Percentiles rank a stretch among this genome's conserved stretches.
Conservation (phyloP, 1,140 invertebrate genomes). For the Popillia japonica region DNA sequence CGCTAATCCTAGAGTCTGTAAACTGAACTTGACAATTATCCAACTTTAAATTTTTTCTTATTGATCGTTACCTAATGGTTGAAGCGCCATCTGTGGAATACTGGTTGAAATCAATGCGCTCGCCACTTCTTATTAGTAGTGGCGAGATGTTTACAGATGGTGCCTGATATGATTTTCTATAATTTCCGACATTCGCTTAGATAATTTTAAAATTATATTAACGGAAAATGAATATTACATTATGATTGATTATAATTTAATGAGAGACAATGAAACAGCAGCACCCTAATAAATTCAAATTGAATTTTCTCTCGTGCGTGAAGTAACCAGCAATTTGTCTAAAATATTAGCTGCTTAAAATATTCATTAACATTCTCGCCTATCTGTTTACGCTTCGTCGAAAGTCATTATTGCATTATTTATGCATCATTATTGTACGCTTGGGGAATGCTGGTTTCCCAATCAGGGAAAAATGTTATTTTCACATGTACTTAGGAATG, state of each 20-base stretch:
- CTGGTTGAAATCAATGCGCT: background rate
- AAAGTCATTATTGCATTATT: slow-evolving; percentile 37
- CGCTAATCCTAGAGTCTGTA: no score
- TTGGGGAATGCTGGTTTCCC: slow-evolving; percentile 15
- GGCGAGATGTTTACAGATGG: background rate
- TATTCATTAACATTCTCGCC: slow-evolving; percentile 44
- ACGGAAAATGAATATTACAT: background rate
- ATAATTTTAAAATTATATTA: background rate
- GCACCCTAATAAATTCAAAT: slow-evolving; percentile 2
- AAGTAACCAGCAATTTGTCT: slow-evolving; percentile 43
- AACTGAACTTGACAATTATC: background rate
- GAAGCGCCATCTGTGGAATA: background rate
- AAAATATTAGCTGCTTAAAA: slow-evolving; percentile 42
- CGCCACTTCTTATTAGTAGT: background rate
- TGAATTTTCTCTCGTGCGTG: slow-evolving; percentile 39
- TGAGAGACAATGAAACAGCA: background rate
- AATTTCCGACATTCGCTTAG: background rate
- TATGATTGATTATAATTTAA: background rate
- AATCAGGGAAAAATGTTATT: slow-evolving; percentile 30
- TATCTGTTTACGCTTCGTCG: slow-evolving; percentile 21
- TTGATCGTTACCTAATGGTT: background rate
- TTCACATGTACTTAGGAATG: slow-evolving; percentile 26
- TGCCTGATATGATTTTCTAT: background rate
- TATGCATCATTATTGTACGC: slow-evolving; percentile 32
- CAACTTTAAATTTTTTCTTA: background rate